Evolutionary conservation across 2,113 vertebrate genomes (phyloP).

Genomic region (Hyla sarda): DNA sequence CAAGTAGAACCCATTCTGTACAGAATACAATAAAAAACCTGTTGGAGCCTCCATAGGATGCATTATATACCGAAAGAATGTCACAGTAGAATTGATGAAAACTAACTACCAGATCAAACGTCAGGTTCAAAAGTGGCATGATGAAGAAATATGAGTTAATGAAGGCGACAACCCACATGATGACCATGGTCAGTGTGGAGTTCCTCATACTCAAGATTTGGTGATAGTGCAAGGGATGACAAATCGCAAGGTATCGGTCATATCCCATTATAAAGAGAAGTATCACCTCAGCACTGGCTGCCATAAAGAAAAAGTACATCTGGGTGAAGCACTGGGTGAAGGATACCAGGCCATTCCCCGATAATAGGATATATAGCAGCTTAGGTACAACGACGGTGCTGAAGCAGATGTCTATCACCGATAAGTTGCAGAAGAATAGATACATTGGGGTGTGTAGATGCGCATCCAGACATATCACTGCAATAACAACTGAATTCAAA

Average conservation of each 20-base stretch:
- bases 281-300: not conserved
- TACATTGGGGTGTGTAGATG: conserved; percentile 1
- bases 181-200: not conserved
- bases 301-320: not conserved
- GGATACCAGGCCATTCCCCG: not conserved
- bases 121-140: not conserved
- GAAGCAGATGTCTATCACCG: not conserved
- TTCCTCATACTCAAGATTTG: not conserved
- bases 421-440: not conserved
- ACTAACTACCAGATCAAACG: not conserved
- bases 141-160: not conserved
- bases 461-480: not conserved
- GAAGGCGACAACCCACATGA: not conserved
- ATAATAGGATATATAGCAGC: not conserved
- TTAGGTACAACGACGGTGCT: not conserved
- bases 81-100: conserved; percentile 64
- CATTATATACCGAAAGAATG: not conserved
- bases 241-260: not conserved
- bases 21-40: not conserved
- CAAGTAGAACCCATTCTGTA: not conserved
- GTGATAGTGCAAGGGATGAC: not conserved
- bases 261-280: not conserved
- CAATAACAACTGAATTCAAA: not conserved
- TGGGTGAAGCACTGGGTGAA: not conserved
- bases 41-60: not conserved